Evolutionary conservation across 2,888 invertebrate species (phyloP).

Genomic region (Desoria tigrina): DNA sequence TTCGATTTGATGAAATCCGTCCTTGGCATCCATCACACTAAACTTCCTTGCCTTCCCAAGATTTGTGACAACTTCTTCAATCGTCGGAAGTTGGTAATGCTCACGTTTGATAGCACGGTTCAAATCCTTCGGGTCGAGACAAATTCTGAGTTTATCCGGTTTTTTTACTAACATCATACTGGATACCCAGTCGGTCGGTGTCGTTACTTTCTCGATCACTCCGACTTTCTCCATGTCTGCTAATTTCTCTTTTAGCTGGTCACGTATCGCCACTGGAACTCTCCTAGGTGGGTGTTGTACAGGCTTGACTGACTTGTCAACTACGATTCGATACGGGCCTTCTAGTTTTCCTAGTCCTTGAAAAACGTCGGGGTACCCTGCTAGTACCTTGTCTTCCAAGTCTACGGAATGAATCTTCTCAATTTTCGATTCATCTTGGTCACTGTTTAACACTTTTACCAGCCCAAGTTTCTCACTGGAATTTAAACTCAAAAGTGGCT

Average conservation of each 20-base stretch:
- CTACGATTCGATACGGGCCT: slow-evolving; percentile 14
- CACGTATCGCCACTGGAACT: slow-evolving; percentile 39
- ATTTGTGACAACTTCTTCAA: slow-evolving; percentile 42
- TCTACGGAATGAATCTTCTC: neutral
- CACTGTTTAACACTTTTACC: slow-evolving; percentile 16
- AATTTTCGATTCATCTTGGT: no score
- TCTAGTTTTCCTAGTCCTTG: slow-evolving; percentile 21
- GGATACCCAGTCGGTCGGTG: slow-evolving; percentile 51
- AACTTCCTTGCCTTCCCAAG: slow-evolving; percentile 34
- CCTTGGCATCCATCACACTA: slow-evolving; percentile 38
- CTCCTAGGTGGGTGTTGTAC: slow-evolving; percentile 41
- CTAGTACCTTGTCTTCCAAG: neutral
- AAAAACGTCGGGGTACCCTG: slow-evolving; percentile 22
- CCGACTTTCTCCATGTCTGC: no score
- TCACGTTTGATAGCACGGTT: slow-evolving; percentile 43
- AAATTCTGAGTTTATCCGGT: no score
- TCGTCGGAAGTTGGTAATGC: slow-evolving; percentile 34
- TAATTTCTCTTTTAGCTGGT: slow-evolving; percentile 38
- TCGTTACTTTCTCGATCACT: slow-evolving; percentile 41
- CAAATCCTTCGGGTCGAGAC: slow-evolving; percentile 46
- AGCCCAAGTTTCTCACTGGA: slow-evolving; percentile 18
- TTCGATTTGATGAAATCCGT: slow-evolving; percentile 44
- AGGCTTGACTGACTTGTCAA: slow-evolving; percentile 24
- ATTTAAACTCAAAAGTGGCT: slow-evolving; percentile 11
- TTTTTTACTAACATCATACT: slow-evolving; percentile 38